Conservation (phyloP, 2,888 invertebrate genomes). For the Stenotaenia linearis region DNA sequence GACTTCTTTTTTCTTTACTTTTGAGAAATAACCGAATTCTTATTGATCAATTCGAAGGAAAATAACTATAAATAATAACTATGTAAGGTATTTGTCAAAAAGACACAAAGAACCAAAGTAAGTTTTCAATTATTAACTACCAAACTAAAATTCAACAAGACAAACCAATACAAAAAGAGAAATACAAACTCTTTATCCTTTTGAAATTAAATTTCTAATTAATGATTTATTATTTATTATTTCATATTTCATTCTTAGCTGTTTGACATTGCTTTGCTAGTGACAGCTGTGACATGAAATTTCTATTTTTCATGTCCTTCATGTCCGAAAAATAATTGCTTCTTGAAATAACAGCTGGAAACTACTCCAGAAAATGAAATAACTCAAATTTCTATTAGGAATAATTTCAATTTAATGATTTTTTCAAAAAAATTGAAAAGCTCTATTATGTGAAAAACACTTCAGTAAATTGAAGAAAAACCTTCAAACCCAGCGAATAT, state of each 20-base stretch:
- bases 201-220: background rate
- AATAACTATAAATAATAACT: background rate
- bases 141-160: background rate
- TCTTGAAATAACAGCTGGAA: background rate
- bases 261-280: background rate
- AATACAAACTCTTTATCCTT: background rate
- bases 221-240: background rate
- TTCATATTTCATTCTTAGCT: background rate
- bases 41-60: background rate
- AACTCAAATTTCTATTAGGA: background rate
- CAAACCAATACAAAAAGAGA: background rate
- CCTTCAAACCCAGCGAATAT: too few species aligned
- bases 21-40: background rate
- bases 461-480: too few species aligned
- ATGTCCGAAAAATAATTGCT: background rate
- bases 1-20: background rate
- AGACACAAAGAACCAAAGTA: background rate
- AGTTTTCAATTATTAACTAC: background rate
- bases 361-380: background rate
- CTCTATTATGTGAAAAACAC: too few species aligned
- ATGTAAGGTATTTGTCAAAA: background rate
- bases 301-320: background rate
- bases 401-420: background rate
- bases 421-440: background rate
- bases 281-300: background rate